phyloP scores from a whole-genome alignment of 2,113 vertebrate genomes.

The human region GRCh38 chr9:36329001-36329500 shows the following conservation, averaged over 20 bases:
- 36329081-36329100: not conserved
- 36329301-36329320: no score
- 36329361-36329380: no score
- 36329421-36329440: no score
- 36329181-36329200: not conserved
- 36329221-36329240: not conserved
- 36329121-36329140: not conserved
- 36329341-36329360: no score
- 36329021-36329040: not conserved
- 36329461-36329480: no score
- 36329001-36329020: conserved; percentile 43
- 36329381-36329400: no score
- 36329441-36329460: no score
- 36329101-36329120: not conserved
- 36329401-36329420: no score
- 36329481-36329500: no score
- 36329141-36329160: not conserved
- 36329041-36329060: not conserved
- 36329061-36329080: not conserved
- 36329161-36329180: not conserved
- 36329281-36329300: no score
- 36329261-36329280: not conserved
- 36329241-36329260: not conserved
- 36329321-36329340: no score
- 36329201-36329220: not conserved